Percentiles rank a stretch among this genome's conserved stretches.
Evolutionary conservation across 2,888 invertebrate species (phyloP).

Genomic region (Amphipoea lucens): DNA sequence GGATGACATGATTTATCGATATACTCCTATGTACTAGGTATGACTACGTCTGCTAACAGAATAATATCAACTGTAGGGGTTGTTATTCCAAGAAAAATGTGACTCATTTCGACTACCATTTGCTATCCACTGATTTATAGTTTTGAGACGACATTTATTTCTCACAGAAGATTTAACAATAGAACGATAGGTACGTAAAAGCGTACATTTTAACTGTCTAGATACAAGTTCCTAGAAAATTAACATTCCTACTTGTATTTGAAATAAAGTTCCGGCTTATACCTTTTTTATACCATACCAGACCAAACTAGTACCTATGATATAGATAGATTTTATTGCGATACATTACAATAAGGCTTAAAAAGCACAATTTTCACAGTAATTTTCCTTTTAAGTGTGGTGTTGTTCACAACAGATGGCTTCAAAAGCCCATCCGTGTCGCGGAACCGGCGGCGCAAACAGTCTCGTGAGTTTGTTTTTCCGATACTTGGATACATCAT

Average conservation of each 20-base stretch:
- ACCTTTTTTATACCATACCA: not conserved
- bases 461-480: conserved; percentile 6
- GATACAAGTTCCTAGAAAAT: not conserved
- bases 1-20: not conserved
- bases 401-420: not conserved
- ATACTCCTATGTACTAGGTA: not conserved
- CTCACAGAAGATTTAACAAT: conserved; percentile 11
- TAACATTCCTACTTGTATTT: not conserved
- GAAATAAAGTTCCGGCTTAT: not conserved
- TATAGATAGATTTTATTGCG: not conserved
- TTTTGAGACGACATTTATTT: conserved; percentile 24
- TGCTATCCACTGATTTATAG: conserved; percentile 41
- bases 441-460: conserved; percentile 1
- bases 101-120: conserved; percentile 24
- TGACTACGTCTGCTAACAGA: not conserved
- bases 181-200: not conserved
- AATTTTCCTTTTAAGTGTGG: conserved; percentile 2
- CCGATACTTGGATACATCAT: conserved; percentile 1
- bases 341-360: not conserved
- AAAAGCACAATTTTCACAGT: not conserved
- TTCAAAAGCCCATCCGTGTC: conserved; percentile 26
- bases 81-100: conserved; percentile 36
- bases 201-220: not conserved
- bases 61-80: not conserved
- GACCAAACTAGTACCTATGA: no score